Conservation (phyloP, 2,888 invertebrate species). For the Tetrapedia diversipes region DNA sequence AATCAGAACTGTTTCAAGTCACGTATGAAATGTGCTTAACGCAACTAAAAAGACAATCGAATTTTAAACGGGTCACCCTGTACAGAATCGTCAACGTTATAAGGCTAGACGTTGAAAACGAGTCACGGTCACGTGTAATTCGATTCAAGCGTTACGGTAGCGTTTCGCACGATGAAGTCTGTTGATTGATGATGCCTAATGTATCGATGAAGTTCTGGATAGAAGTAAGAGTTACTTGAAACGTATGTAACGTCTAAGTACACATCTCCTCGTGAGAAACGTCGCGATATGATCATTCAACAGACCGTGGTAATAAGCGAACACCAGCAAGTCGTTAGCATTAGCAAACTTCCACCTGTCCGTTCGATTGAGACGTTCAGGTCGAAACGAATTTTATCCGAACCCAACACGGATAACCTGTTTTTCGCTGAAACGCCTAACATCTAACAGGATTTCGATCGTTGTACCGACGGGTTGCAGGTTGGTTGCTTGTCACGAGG, state of each 20-base stretch:
- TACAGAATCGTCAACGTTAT: neutral
- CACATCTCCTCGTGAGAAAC: constrained; percentile 30
- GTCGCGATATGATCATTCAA: constrained; percentile 22
- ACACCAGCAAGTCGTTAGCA: constrained; percentile 1
- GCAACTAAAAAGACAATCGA: too few species aligned
- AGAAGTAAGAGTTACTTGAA: constrained; percentile 11
- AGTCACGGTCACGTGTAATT: constrained; percentile 12
- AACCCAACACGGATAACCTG: too few species aligned
- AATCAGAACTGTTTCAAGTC: too few species aligned
- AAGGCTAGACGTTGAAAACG: constrained; percentile 26
- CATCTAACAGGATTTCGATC: neutral
- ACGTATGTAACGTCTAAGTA: too few species aligned
- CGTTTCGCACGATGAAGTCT: constrained; percentile 34
- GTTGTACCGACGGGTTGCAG: neutral
- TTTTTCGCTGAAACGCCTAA: neutral
- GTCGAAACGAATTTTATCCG: neutral
- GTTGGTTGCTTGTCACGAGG: constrained; percentile 17
- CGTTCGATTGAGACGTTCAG: too few species aligned
- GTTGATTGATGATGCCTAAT: constrained; percentile 31
- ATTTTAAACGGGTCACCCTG: too few species aligned
- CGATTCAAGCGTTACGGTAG: constrained; percentile 26
- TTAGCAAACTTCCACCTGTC: neutral
- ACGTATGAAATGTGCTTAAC: too few species aligned
- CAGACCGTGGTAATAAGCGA: constrained; percentile 11
- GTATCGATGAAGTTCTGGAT: constrained; percentile 5